These are phyloP conservation scores for Gryon sp. DNA, from an alignment of 1,140 invertebrate genomes.

Conservation along the genomic window DNA sequence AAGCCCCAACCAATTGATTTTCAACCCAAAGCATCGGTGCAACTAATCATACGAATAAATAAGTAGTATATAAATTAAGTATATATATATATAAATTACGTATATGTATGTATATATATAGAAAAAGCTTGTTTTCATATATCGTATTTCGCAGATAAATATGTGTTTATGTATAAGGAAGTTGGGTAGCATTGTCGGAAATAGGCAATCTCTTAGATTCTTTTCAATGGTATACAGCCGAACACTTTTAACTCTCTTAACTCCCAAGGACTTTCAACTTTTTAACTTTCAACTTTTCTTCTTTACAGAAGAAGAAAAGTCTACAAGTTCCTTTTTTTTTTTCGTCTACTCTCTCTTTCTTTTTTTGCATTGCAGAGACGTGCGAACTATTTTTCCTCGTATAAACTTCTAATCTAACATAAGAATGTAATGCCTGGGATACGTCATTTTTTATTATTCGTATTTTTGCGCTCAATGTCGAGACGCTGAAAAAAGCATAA, in stretches of 20 bases:
- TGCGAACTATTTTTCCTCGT: slow-evolving; percentile 47
- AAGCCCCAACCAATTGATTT: slow-evolving; percentile 81
- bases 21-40: slow-evolving; percentile 80
- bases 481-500: not conserved
- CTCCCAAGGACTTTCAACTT: slow-evolving; percentile 55
- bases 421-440: slow-evolving; percentile 27
- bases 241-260: slow-evolving; percentile 61
- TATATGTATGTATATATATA: not conserved
- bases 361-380: slow-evolving; percentile 45
- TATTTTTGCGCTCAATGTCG: not conserved
- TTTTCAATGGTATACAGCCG: slow-evolving; percentile 57
- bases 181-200: slow-evolving; percentile 31
- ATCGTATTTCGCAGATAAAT: slow-evolving; percentile 28
- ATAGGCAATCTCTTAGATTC: slow-evolving; percentile 55
- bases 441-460: slow-evolving; percentile 36
- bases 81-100: slow-evolving; percentile 5
- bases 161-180: slow-evolving; percentile 38
- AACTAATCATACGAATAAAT: slow-evolving; percentile 74
- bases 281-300: slow-evolving; percentile 56
- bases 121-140: slow-evolving; percentile 17
- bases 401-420: slow-evolving; percentile 56
- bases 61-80: slow-evolving; percentile 23
- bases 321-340: too few relatives aligned
- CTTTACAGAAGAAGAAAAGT: slow-evolving; percentile 53
- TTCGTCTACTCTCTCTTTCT: too few relatives aligned